Evolutionary conservation across 2,113 vertebrate genomes (phyloP).

Genomic region (Peromyscus maniculatus): DNA sequence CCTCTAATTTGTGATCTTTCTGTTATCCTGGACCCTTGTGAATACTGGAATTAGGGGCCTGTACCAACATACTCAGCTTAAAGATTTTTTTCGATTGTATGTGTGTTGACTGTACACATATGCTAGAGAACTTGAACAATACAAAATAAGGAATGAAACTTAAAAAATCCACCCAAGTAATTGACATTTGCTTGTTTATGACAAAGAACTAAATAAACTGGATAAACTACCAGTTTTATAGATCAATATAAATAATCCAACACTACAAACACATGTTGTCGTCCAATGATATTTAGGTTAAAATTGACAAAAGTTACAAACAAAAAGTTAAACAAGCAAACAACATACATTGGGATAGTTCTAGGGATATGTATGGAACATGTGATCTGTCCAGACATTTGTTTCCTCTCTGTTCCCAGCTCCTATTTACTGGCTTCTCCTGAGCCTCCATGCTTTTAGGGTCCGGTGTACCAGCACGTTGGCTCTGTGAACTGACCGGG

Average conservation of each 20-base stretch:
- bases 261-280: background rate
- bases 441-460: too few relatives aligned
- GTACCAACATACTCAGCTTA: background rate
- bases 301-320: background rate
- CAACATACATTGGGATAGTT: background rate
- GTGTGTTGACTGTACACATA: background rate
- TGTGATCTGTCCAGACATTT: background rate
- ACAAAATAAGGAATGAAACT: background rate
- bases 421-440: background rate
- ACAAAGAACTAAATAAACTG: slow-evolving; percentile 9
- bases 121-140: background rate
- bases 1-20: background rate
- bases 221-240: background rate
- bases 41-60: background rate
- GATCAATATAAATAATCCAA: background rate
- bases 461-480: background rate
- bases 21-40: background rate
- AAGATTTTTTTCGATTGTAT: background rate
- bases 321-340: background rate
- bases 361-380: background rate
- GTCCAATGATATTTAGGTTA: background rate
- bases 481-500: background rate
- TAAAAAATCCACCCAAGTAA: background rate
- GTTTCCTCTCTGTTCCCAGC: background rate
- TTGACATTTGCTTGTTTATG: background rate